Evolutionary conservation across 1,140 invertebrate genomes (phyloP).

Genomic region (Drosophila bifasciata): DNA sequence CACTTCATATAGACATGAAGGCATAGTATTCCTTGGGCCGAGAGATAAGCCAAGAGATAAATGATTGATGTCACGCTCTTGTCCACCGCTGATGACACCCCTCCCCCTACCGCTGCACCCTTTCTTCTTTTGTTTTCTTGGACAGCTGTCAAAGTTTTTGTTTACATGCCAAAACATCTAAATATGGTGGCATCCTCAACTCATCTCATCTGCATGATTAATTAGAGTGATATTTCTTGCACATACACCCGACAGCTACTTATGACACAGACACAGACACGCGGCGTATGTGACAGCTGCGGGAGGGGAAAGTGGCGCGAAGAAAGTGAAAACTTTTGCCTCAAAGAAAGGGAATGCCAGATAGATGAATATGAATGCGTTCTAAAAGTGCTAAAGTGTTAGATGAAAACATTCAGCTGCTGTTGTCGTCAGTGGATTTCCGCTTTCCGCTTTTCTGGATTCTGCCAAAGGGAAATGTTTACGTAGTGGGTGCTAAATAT

Average conservation of each 20-base stretch:
- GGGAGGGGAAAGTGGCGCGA: constrained; percentile 16
- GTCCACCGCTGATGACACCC: neutral
- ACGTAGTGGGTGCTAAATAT: too few species aligned
- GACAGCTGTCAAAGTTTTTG: constrained; percentile 44
- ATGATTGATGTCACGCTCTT: constrained; percentile 55
- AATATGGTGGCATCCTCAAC: constrained; percentile 5
- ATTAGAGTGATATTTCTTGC: constrained; percentile 51
- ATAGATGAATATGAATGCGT: neutral
- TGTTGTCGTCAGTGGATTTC: too few species aligned
- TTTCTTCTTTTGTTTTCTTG: constrained; percentile 1
- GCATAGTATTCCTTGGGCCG: constrained; percentile 6
- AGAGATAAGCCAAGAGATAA: constrained; percentile 23
- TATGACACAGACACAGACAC: constrained; percentile 39
- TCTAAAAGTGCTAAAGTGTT: constrained; percentile 9
- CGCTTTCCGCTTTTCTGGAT: too few species aligned
- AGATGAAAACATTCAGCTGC: too few species aligned
- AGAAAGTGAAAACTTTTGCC: constrained; percentile 42
- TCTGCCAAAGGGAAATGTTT: too few species aligned
- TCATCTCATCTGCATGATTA: constrained; percentile 31
- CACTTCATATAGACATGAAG: constrained; percentile 11
- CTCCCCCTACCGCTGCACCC: too few species aligned
- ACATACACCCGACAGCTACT: constrained; percentile 17
- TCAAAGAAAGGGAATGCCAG: constrained; percentile 1
- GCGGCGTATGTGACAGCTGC: too few species aligned
- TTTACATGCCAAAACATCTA: constrained; percentile 35